phyloP scores from a whole-genome alignment of 2,113 vertebrate genomes.

The Gopherus evgoodei region DNA sequence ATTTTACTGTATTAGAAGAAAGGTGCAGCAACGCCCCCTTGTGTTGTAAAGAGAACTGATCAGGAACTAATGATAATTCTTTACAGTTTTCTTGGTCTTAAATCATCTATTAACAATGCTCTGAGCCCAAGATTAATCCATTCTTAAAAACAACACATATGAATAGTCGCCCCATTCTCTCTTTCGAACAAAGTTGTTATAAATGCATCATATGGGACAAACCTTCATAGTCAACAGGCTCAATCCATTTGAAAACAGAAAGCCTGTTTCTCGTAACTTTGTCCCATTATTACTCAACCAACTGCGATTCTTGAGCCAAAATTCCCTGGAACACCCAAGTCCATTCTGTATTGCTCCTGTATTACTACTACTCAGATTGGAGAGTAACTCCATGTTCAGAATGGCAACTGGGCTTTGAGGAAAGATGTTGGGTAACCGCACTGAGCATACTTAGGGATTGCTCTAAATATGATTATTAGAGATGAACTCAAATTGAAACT shows the following conservation, averaged over 20 bases:
- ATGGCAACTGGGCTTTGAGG: background rate
- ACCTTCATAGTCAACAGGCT: background rate
- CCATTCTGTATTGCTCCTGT: background rate
- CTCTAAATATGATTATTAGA: background rate
- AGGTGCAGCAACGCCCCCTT: slow-evolving; percentile 68
- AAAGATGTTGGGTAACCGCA: background rate
- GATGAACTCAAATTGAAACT: background rate
- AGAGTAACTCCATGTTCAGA: background rate
- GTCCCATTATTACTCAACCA: background rate
- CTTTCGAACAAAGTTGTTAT: background rate
- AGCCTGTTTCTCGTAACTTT: background rate
- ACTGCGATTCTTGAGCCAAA: background rate
- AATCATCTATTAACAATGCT: too few species aligned
- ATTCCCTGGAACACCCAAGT: background rate
- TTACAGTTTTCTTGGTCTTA: accelerated
- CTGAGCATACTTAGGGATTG: background rate
- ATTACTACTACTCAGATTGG: background rate
- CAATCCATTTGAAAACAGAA: background rate
- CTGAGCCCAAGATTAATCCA: background rate
- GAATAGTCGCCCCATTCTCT: background rate
- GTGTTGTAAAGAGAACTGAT: slow-evolving; percentile 3
- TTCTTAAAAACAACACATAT: accelerated
- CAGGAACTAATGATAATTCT: accelerated
- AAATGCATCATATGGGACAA: background rate
- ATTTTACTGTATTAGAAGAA: accelerated